Percentiles rank a stretch among this genome's conserved stretches.
phyloP scores from a whole-genome alignment of 1,140 invertebrate species.

The Drosophila prosaltans region DNA sequence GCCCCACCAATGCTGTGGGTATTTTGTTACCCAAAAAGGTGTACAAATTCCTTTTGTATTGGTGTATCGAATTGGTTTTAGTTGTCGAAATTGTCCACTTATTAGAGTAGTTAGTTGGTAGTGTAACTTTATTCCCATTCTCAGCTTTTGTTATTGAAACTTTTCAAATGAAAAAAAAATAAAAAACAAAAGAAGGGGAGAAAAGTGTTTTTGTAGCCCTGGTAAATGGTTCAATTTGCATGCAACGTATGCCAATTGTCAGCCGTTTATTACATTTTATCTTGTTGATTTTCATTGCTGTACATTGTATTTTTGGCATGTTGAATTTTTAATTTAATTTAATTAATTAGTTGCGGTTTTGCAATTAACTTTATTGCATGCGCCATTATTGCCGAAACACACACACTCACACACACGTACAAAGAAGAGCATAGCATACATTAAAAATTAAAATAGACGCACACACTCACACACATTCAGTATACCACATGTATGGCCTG shows the following conservation, averaged over 20 bases:
- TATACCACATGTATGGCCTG: neutral
- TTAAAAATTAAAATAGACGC: constrained; percentile 81
- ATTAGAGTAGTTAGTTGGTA: no score
- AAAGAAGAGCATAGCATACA: constrained; percentile 57
- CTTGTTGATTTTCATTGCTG: constrained; percentile 78
- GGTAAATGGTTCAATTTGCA: constrained; percentile 76
- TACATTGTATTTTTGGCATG: constrained; percentile 72
- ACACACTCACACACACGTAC: constrained; percentile 38
- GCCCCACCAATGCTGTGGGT: neutral
- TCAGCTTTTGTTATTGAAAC: neutral
- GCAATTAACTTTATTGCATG: constrained; percentile 83
- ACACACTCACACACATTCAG: constrained; percentile 36
- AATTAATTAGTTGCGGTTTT: constrained; percentile 83
- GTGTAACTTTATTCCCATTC: neutral
- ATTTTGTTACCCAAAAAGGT: constrained; percentile 2
- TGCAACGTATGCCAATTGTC: constrained; percentile 78
- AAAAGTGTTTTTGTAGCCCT: constrained; percentile 20
- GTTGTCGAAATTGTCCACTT: neutral
- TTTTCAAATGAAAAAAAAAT: neutral
- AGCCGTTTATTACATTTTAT: constrained; percentile 81
- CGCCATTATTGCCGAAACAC: constrained; percentile 67
- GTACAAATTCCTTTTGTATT: neutral
- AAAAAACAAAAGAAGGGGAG: neutral
- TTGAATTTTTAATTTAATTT: constrained; percentile 83
- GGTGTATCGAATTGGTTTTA: neutral